Percentiles rank a stretch among this genome's conserved stretches.
phyloP scores from a whole-genome alignment of 2,113 vertebrate species.

The Apteryx owenii region DNA sequence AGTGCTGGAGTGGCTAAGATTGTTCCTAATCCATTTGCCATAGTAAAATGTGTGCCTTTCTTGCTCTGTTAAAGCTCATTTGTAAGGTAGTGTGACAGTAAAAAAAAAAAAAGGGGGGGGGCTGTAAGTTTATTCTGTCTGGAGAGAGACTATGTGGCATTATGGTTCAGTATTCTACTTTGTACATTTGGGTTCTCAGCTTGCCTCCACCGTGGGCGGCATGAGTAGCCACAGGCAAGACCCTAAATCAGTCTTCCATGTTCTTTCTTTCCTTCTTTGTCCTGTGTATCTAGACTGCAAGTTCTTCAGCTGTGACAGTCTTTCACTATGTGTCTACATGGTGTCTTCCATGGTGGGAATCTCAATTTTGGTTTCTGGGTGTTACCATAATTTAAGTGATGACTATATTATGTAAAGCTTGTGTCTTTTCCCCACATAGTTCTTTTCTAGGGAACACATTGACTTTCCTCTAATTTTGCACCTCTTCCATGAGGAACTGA shows the following conservation, averaged over 20 bases:
- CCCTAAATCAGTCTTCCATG: neutral
- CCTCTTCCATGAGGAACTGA: neutral
- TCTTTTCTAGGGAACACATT: neutral
- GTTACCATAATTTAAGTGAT: neutral
- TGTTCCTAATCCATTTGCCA: accelerated
- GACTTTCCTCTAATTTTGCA: neutral
- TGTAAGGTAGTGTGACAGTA: neutral
- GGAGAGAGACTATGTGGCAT: neutral
- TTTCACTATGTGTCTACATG: neutral
- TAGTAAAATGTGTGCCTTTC: neutral
- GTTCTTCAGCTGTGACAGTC: neutral
- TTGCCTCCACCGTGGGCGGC: neutral
- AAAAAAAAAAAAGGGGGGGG: neutral
- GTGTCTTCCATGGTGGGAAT: neutral
- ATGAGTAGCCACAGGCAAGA: neutral
- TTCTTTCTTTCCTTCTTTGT: neutral
- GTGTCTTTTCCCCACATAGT: accelerated
- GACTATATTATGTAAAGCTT: neutral
- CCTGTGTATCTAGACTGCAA: neutral
- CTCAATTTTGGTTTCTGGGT: neutral
- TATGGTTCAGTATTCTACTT: neutral
- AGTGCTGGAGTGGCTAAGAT: neutral
- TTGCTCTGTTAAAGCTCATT: neutral
- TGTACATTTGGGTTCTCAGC: neutral
- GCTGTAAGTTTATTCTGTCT: neutral